Percentiles rank a stretch among this genome's conserved stretches.
phyloP scores from a whole-genome alignment of 1,140 invertebrate genomes.

The Drosophila teissieri region DNA sequence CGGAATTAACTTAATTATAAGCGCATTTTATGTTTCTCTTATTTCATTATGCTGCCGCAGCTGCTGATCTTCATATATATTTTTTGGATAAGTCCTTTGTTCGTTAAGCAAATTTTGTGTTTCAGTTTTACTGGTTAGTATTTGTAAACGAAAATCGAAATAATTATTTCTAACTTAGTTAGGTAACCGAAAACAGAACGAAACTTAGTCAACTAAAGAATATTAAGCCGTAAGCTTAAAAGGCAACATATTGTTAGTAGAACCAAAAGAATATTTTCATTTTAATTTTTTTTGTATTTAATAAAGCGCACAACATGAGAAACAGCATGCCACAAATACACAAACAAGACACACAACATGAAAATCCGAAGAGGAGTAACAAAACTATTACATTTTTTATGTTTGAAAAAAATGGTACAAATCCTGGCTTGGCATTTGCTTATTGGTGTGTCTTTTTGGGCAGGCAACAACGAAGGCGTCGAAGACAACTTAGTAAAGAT shows the following conservation, averaged over 20 bases:
- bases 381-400: slow-evolving; percentile 20
- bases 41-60: slow-evolving; percentile 56
- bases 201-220: slow-evolving; percentile 37
- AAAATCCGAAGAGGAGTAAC: slow-evolving; percentile 39
- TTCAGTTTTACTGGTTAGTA: slow-evolving; percentile 74
- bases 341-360: slow-evolving; percentile 55
- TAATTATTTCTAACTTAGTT: slow-evolving; percentile 35
- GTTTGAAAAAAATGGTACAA: slow-evolving; percentile 6
- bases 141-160: slow-evolving; percentile 64
- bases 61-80: slow-evolving; percentile 45
- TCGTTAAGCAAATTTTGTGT: slow-evolving; percentile 73
- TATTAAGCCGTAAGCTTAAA: slow-evolving; percentile 78
- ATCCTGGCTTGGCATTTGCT: neutral
- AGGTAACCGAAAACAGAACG: slow-evolving; percentile 36
- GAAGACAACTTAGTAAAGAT: slow-evolving; percentile 30
- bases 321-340: slow-evolving; percentile 68
- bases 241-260: slow-evolving; percentile 76
- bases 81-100: slow-evolving; percentile 25
- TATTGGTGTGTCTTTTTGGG: neutral
- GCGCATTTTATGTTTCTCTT: slow-evolving; percentile 65
- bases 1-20: slow-evolving; percentile 38
- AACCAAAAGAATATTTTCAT: slow-evolving; percentile 27
- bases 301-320: slow-evolving; percentile 66
- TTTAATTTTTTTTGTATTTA: slow-evolving; percentile 13
- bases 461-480: slow-evolving; percentile 43